Evolutionary conservation across 2,797 vertebrate species (phyloP), one percentile per base, ranked within the genome.

Genomic region (Mallotus villosus): DNA sequence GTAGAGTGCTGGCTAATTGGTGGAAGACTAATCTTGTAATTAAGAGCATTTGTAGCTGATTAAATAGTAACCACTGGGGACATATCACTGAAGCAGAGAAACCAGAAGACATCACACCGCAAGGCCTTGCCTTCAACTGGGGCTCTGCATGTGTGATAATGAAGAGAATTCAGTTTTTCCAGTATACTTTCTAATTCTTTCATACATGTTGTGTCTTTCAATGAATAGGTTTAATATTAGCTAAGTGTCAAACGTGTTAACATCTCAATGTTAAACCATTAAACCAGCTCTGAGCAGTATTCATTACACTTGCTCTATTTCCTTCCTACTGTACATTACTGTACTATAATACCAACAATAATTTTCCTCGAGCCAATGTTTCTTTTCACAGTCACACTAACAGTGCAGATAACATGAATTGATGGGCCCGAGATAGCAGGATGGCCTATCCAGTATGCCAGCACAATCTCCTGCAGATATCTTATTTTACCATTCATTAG

Each of bases 21-120:
- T 90, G 83, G 85, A 86, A 91, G 90, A 91, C 87, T 92, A 91
- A 92, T 93, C 89, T 92, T 82, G 87, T 92, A 92, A 92, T 93
- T 92, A 93, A 91, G 89, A 90, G 85, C 88, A 88, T 92, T 93
- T 92, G 89, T 88, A 82, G 87, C 83, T 91, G 90, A 92, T 93
- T 92, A 92, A 91, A 91, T 86, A 86, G 81, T 88, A 88, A 90
- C 90, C 91, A 90, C 88, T 78, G 61, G 89, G 89, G 90, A 92
- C 78, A 77, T 81, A 88, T 91, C 84, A 82, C 79, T 68, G 82
- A 79, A 68, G 69, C 75, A 68, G 68, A 73, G 74, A 76, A 85
- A 85, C 75, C 37, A 74, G 74, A 76, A 86, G 74, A 78, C 69
- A 75, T 83, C 78, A 74, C 81, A 81, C 76, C 81, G 79, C 76